A percentile compares a stretch with the other conserved stretches of the same genome.
Evolutionary conservation across 2,888 invertebrate species (phyloP).

Genomic region (Tenthredo mesomela): DNA sequence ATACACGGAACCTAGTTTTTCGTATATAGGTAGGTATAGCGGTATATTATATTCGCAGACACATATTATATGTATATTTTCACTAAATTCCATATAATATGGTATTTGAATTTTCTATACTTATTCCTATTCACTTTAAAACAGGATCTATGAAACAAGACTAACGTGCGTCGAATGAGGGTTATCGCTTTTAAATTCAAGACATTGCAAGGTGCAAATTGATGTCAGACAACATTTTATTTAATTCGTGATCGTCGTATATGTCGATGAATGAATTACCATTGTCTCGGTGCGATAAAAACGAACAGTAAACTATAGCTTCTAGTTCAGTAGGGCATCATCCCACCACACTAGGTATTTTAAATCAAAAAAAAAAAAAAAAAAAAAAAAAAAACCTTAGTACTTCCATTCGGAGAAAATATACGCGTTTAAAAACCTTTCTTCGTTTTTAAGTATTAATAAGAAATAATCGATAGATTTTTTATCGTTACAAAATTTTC

Average conservation of each 20-base stretch:
- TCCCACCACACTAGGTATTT: not conserved
- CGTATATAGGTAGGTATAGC: too few relatives aligned
- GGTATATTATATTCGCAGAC: not conserved
- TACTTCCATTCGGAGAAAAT: not conserved
- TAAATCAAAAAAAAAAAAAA: not conserved
- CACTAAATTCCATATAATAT: not conserved
- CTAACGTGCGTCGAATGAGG: conserved; percentile 22
- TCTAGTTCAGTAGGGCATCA: conserved; percentile 33
- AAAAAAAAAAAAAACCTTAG: not conserved
- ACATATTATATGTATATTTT: not conserved
- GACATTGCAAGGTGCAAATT: conserved; percentile 31
- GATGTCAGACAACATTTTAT: conserved; percentile 30
- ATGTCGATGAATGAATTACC: not conserved
- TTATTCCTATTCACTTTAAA: not conserved
- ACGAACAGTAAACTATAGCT: conserved; percentile 32
- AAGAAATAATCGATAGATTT: not conserved
- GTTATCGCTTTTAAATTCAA: conserved; percentile 31
- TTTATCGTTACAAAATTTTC: not conserved
- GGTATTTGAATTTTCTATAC: not conserved
- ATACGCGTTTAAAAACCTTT: not conserved
- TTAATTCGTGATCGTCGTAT: conserved; percentile 23
- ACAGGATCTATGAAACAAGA: not conserved
- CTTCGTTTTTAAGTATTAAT: not conserved
- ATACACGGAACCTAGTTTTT: not conserved
- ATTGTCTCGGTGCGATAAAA: conserved; percentile 4